Conservation (phyloP, 2,888 invertebrate genomes). For the Acleris literana region DNA sequence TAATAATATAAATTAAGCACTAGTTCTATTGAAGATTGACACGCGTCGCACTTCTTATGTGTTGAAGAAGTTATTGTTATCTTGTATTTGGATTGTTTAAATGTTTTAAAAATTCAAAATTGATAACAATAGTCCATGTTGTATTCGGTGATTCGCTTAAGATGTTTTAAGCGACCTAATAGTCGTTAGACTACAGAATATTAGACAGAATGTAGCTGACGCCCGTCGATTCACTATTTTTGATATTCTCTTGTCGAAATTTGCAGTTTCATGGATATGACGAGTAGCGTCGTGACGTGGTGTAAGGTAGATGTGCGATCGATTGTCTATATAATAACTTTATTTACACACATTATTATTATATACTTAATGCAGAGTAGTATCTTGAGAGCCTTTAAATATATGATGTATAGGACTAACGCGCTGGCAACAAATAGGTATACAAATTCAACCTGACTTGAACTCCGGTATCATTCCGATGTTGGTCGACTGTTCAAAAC, state of each 20-base stretch:
- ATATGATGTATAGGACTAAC: constrained; percentile 56
- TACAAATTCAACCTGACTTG: constrained; percentile 27
- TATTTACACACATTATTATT: constrained; percentile 78
- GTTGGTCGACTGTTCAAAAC: constrained; percentile 42
- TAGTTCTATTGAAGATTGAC: constrained; percentile 10
- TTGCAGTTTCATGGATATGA: constrained; percentile 75
- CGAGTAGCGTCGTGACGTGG: constrained; percentile 63
- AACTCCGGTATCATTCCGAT: constrained; percentile 50
- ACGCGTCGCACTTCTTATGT: constrained; percentile 14
- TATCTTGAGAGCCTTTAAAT: constrained; percentile 72
- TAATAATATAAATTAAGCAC: constrained; percentile 14
- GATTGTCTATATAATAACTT: constrained; percentile 78
- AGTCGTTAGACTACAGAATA: constrained; percentile 73
- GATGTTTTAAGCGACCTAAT: constrained; percentile 73
- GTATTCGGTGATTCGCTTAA: constrained; percentile 63
- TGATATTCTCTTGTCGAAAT: constrained; percentile 84
- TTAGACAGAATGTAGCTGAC: constrained; percentile 76
- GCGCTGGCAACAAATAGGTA: constrained; percentile 63
- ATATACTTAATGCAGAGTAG: constrained; percentile 76
- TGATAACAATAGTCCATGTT: constrained; percentile 68
- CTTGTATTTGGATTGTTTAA: constrained; percentile 18
- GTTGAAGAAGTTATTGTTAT: constrained; percentile 9
- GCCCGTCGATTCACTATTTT: constrained; percentile 81
- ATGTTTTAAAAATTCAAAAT: constrained; percentile 56
- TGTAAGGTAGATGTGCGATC: constrained; percentile 68